phyloP scores from a whole-genome alignment of 2,888 invertebrate genomes.

The Pimpla rufipes region DNA sequence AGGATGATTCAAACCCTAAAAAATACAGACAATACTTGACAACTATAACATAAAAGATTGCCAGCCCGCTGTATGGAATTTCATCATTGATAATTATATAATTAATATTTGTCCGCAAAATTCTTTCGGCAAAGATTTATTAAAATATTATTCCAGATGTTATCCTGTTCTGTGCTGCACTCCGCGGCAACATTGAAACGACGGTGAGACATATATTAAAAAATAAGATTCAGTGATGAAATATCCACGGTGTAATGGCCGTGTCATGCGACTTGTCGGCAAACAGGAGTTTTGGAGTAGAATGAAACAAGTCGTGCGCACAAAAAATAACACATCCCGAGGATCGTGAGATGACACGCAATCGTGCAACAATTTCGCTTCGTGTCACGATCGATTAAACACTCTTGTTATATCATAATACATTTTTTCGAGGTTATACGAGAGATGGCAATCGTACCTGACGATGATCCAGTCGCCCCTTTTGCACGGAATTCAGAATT shows the following conservation, averaged over 20 bases:
- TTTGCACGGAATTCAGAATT: constrained; percentile 83
- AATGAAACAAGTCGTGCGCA: neutral
- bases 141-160: neutral
- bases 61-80: neutral
- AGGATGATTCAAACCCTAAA: neutral
- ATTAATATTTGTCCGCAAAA: neutral
- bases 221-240: neutral
- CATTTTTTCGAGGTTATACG: constrained; percentile 77
- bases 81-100: constrained; percentile 15
- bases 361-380: constrained; percentile 56
- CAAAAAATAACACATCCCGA: neutral
- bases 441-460: constrained; percentile 80
- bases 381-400: constrained; percentile 47
- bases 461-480: constrained; percentile 83
- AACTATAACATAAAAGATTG: constrained; percentile 16
- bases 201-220: neutral
- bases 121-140: neutral
- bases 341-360: constrained; percentile 1
- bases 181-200: neutral
- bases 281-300: neutral
- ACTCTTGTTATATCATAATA: constrained; percentile 73
- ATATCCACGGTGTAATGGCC: neutral
- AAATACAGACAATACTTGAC: neutral
- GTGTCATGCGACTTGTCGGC: constrained; percentile 17
- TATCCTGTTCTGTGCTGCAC: neutral